Evolutionary conservation across 1,140 invertebrate genomes (phyloP).

Genomic region (Dinoponera quadriceps): DNA sequence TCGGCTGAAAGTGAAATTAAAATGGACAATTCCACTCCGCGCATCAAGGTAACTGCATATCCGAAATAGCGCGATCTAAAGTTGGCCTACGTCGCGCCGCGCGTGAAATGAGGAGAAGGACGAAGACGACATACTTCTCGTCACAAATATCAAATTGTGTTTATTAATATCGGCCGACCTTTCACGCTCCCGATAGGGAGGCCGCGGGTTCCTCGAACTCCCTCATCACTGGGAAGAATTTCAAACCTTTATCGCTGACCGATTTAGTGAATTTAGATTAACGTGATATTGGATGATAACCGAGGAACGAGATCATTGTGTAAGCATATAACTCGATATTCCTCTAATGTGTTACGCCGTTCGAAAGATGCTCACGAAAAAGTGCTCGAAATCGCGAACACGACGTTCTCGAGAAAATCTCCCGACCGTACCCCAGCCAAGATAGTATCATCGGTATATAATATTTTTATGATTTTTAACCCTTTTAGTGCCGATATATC

Average conservation of each 20-base stretch:
- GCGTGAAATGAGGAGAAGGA: constrained; percentile 37
- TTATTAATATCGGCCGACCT: constrained; percentile 29
- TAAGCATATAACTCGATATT: too few relatives aligned
- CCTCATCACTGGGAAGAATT: neutral
- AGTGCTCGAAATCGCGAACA: too few relatives aligned
- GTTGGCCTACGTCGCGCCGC: neutral
- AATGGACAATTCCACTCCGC: neutral
- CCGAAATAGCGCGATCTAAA: constrained; percentile 30
- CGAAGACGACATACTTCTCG: constrained; percentile 14
- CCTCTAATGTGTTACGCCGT: too few relatives aligned
- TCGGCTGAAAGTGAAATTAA: neutral
- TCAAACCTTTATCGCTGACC: neutral
- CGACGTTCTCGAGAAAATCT: too few relatives aligned
- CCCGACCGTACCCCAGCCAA: too few relatives aligned
- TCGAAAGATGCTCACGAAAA: too few relatives aligned
- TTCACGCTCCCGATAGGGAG: constrained; percentile 6
- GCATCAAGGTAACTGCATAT: constrained; percentile 17
- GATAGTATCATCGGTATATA: too few relatives aligned
- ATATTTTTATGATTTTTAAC: too few relatives aligned
- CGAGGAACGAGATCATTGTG: neutral
- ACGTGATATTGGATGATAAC: neutral
- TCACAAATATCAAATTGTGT: constrained; percentile 24
- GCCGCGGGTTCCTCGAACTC: neutral
- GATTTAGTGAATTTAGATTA: too few relatives aligned
- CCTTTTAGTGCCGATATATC: too few relatives aligned